A percentile compares a stretch with the other conserved stretches of the same genome.
These are phyloP conservation scores for Pipra filicauda DNA, from an alignment of 2,113 vertebrate genomes.

Conservation along the genomic window DNA sequence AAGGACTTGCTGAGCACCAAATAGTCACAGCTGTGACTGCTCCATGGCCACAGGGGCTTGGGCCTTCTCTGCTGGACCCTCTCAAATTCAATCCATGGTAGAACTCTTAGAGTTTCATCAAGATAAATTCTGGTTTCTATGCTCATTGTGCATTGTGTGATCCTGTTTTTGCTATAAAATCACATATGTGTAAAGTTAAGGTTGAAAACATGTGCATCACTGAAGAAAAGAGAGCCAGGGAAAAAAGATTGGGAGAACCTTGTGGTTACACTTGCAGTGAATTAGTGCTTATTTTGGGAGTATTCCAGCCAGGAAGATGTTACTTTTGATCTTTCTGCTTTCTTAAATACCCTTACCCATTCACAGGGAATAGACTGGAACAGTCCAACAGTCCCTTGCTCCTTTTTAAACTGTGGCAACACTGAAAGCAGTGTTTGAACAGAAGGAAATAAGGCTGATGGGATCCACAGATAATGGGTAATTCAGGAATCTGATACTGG, in stretches of 20 bases:
- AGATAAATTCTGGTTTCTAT: background rate
- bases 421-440: background rate
- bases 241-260: background rate
- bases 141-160: background rate
- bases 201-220: background rate
- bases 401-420: background rate
- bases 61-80: background rate
- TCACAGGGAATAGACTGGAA: background rate
- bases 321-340: background rate
- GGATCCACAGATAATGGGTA: background rate
- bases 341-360: background rate
- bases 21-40: background rate
- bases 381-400: background rate
- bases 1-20: background rate
- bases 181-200: background rate
- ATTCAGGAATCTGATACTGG: background rate
- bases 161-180: background rate
- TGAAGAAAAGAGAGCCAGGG: background rate
- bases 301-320: background rate
- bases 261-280: background rate
- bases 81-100: background rate
- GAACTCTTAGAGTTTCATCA: background rate
- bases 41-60: background rate
- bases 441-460: background rate
- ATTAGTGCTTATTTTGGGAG: conserved; percentile 20